These are phyloP conservation scores for Chlorops oryzae DNA, from an alignment of 1,140 invertebrate species.

Conservation along the genomic window DNA sequence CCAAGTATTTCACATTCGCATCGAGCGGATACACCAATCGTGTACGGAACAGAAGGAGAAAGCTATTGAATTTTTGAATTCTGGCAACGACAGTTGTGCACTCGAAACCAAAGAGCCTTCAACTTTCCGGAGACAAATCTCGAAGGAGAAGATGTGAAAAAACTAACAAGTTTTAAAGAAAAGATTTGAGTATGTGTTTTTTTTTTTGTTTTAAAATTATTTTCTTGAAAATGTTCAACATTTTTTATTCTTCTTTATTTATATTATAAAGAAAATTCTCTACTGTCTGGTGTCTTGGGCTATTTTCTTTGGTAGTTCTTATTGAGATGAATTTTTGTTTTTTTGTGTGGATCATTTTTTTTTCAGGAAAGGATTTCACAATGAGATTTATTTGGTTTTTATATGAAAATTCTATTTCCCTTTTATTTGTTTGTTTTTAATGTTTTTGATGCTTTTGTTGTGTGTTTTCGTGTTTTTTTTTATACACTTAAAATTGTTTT, in stretches of 20 bases:
- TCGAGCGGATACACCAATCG: no score
- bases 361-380: no score
- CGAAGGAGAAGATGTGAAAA: not conserved
- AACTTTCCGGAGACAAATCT: not conserved
- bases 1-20: no score
- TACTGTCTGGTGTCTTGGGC: conserved; percentile 19
- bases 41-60: no score
- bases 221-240: conserved; percentile 14
- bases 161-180: not conserved
- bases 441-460: not conserved
- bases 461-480: conserved; percentile 5
- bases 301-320: conserved; percentile 38
- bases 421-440: not conserved
- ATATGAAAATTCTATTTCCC: not conserved
- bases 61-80: no score
- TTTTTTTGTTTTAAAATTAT: conserved; percentile 13
- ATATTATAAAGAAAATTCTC: conserved; percentile 36
- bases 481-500: conserved; percentile 7
- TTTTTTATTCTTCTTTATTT: conserved; percentile 11
- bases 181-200: conserved; percentile 2
- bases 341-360: not conserved
- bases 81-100: no score
- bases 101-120: no score
- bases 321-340: not conserved
- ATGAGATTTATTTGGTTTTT: no score